Conservation (phyloP, 2,797 vertebrate species). For the Bucorvus abyssinicus region DNA sequence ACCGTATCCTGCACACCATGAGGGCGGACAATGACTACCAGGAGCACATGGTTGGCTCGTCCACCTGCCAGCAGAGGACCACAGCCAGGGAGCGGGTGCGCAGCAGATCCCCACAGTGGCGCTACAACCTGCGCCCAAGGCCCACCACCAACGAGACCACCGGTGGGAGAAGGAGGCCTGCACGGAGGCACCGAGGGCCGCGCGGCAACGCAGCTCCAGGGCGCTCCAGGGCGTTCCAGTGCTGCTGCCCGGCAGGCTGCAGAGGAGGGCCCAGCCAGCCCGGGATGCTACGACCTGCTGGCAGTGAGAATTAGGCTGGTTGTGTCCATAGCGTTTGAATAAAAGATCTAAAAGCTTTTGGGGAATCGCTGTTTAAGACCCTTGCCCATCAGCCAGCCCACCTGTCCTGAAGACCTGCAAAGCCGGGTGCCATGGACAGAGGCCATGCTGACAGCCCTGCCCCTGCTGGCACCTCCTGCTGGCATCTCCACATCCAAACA, state of each 20-base stretch:
- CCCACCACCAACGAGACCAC: fast-evolving
- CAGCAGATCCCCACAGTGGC: background rate
- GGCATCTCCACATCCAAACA: fast-evolving
- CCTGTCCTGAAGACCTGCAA: background rate
- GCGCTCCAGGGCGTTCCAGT: no score
- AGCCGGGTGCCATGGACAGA: background rate
- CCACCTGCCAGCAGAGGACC: fast-evolving
- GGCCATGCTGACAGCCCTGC: background rate
- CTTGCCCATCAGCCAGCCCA: background rate
- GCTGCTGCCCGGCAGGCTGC: background rate
- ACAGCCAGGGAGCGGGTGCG: fast-evolving
- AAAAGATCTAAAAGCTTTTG: no score
- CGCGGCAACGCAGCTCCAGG: no score
- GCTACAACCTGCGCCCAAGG: no score
- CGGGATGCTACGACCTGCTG: no score
- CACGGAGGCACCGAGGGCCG: fast-evolving
- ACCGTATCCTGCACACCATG: fast-evolving
- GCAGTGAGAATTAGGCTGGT: no score
- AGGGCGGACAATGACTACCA: fast-evolving
- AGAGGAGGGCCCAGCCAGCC: no score
- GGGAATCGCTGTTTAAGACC: background rate
- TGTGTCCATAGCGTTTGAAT: no score
- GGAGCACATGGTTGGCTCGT: fast-evolving
- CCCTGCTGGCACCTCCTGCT: background rate
- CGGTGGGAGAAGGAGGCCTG: fast-evolving